Evolutionary conservation across 30 jellyfish, hydroid and myxozoan genomes (phyloP).

Genomic region (Aurelia coerulea): DNA sequence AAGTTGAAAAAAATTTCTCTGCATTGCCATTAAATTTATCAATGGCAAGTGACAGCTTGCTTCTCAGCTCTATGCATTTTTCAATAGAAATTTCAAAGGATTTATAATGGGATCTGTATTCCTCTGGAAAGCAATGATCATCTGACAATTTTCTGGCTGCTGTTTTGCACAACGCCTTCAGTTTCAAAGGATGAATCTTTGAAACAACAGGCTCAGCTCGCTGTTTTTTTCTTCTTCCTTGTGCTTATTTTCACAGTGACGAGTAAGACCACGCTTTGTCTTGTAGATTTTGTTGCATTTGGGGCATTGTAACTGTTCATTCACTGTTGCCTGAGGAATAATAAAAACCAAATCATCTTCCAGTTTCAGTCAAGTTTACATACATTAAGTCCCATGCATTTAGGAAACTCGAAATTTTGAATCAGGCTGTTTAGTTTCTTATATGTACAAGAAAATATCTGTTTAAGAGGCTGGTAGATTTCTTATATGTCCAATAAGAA

Average conservation of each 20-base stretch:
- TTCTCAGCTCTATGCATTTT: no score
- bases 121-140: slow-evolving; percentile 22
- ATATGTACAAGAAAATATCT: no score
- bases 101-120: no score
- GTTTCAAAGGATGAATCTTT: slow-evolving; percentile 13
- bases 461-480: no score
- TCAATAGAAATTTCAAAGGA: no score
- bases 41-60: no score
- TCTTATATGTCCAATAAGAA: no score
- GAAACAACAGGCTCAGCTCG: neutral
- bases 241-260: slow-evolving; percentile 40
- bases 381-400: no score
- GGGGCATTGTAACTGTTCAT: slow-evolving; percentile 18
- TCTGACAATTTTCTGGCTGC: slow-evolving; percentile 19
- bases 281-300: slow-evolving; percentile 30
- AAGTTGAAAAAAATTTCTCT: no score
- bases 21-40: no score
- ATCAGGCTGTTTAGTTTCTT: no score
- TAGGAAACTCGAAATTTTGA: no score
- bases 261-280: slow-evolving; percentile 43
- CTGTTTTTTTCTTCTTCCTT: slow-evolving; percentile 7
- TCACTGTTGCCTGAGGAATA: slow-evolving; percentile 38
- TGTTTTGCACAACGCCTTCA: neutral
- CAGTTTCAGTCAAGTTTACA: neutral
- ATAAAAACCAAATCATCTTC: neutral